Evolutionary conservation across 2,113 vertebrate species (phyloP).

Genomic region (Macquaria australasica): DNA sequence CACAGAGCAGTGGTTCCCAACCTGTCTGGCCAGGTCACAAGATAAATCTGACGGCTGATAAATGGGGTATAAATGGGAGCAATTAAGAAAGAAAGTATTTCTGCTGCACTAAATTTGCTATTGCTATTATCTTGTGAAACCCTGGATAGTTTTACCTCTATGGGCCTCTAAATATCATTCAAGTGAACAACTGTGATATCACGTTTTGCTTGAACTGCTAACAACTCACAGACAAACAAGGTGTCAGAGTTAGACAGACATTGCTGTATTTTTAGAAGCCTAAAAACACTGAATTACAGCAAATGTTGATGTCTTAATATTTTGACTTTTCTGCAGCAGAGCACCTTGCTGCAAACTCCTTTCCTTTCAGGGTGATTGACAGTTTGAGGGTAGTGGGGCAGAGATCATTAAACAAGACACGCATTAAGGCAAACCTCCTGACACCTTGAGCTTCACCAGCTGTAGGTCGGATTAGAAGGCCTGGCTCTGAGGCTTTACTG

Average conservation of each 20-base stretch:
- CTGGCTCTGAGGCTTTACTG: conserved; percentile 35
- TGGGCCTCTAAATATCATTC: background rate
- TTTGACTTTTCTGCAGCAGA: background rate
- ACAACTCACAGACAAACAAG: background rate
- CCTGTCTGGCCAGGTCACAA: background rate
- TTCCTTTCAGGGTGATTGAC: conserved; percentile 59
- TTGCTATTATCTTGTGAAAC: background rate
- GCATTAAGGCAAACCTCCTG: conserved; percentile 54
- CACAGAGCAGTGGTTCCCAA: background rate
- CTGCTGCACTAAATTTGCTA: background rate
- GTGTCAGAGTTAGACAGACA: background rate
- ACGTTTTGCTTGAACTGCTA: background rate
- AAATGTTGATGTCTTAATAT: background rate
- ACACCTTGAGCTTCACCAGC: conserved; percentile 59
- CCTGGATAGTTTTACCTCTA: background rate
- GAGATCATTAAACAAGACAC: conserved; percentile 55
- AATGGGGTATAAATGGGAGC: background rate
- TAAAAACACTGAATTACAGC: background rate
- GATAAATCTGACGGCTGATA: background rate
- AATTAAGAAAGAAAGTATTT: background rate
- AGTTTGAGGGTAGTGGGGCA: conserved; percentile 77
- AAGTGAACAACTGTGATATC: background rate
- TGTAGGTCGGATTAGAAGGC: conserved; percentile 63
- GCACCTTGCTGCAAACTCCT: background rate
- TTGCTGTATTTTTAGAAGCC: background rate